These are phyloP conservation scores for Rhinoderma darwinii DNA, from an alignment of 2,113 vertebrate species.

Conservation along the genomic window DNA sequence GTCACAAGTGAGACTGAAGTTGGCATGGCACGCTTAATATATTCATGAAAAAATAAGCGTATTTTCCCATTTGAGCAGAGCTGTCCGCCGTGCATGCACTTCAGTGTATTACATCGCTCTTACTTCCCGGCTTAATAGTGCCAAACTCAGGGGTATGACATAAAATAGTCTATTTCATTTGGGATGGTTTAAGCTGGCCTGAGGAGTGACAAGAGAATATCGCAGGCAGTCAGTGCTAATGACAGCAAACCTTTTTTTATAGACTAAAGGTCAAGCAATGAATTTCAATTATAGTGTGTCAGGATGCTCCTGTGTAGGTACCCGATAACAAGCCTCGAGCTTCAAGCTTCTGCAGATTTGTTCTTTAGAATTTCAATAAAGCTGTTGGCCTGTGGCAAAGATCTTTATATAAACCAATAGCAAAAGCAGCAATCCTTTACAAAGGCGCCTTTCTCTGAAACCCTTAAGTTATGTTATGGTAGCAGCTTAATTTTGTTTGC, in stretches of 20 bases:
- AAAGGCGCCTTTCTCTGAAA: conserved; percentile 63
- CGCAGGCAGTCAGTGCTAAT: conserved; percentile 69
- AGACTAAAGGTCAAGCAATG: conserved; percentile 74
- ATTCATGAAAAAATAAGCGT: conserved; percentile 15
- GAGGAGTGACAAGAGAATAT: conserved; percentile 70
- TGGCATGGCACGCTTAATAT: not conserved
- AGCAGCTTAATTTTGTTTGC: conserved; percentile 64
- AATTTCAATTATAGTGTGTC: conserved; percentile 76
- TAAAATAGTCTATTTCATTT: conserved; percentile 70
- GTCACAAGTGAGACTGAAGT: not conserved
- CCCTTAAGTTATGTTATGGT: conserved; percentile 64
- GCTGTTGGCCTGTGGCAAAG: conserved; percentile 66
- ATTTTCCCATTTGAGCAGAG: conserved; percentile 16
- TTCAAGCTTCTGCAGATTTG: conserved; percentile 64
- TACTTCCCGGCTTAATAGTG: conserved; percentile 65
- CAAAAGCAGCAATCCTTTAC: conserved; percentile 68
- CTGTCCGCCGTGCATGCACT: conserved; percentile 37
- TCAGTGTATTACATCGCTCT: conserved; percentile 61
- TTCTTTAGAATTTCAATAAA: conserved; percentile 76
- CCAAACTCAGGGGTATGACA: conserved; percentile 65
- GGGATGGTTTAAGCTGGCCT: conserved; percentile 68
- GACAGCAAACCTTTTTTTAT: conserved; percentile 70
- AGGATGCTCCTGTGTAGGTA: conserved; percentile 71
- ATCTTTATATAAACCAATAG: conserved; percentile 62
- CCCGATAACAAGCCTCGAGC: conserved; percentile 72